Conservation (phyloP, 2,797 vertebrate genomes). For the Mormyrops boulengeri region DNA sequence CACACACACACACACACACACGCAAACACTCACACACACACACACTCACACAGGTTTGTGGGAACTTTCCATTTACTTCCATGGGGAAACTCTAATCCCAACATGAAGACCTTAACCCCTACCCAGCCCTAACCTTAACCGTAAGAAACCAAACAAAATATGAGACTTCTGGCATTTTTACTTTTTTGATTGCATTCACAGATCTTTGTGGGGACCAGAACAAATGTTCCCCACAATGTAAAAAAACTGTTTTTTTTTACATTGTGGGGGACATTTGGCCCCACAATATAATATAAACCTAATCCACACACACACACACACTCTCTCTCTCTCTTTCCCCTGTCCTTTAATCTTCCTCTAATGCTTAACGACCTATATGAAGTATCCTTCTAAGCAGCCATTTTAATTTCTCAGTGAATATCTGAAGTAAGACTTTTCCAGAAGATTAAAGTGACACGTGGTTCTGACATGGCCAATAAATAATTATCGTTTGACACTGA, state of each 20-base stretch:
- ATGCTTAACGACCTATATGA: not conserved
- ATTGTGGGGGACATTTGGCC: too few relatives aligned
- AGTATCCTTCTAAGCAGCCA: not conserved
- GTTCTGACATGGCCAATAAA: not conserved
- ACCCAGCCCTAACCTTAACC: not conserved
- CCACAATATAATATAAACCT: too few relatives aligned
- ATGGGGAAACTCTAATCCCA: not conserved
- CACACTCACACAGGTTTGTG: not conserved
- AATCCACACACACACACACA: not conserved
- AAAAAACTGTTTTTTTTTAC: too few relatives aligned
- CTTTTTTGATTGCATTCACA: not conserved
- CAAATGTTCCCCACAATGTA: not conserved
- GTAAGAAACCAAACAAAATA: not conserved
- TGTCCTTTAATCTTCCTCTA: not conserved
- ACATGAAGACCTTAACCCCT: not conserved
- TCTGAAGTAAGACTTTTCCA: not conserved
- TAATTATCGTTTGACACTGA: not conserved
- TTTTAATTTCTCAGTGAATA: not conserved
- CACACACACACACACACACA: too few relatives aligned
- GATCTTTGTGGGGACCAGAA: not conserved
- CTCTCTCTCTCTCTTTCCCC: not conserved
- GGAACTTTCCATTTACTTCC: not conserved
- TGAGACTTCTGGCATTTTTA: not conserved
- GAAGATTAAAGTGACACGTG: not conserved
- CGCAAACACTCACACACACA: too few relatives aligned